These are phyloP conservation scores for Timema podura DNA, from an alignment of 2,888 invertebrate species.

Conservation along the genomic window DNA sequence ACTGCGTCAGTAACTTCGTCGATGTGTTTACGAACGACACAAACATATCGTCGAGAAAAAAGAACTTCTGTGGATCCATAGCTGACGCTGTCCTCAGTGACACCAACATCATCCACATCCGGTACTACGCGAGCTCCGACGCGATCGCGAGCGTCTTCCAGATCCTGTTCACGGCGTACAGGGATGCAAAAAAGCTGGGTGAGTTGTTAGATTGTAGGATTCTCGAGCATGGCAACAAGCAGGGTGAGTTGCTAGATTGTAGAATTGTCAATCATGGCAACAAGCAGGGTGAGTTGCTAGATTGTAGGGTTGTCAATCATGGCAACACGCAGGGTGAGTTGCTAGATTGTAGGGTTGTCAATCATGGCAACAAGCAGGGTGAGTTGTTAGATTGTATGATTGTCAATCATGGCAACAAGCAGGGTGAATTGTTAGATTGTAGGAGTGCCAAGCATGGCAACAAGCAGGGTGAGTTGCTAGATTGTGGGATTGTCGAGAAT, in stretches of 20 bases:
- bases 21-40: constrained; percentile 65
- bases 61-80: constrained; percentile 80
- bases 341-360: not conserved
- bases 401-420: too few species aligned
- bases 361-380: not conserved
- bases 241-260: not conserved
- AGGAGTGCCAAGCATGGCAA: too few species aligned
- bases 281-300: not conserved
- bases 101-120: constrained; percentile 66
- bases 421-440: too few species aligned
- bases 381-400: not conserved
- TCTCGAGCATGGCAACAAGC: not conserved
- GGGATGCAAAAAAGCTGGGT: constrained; percentile 50
- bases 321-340: not conserved
- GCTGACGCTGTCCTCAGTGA: constrained; percentile 70
- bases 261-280: not conserved
- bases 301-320: not conserved
- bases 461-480: too few species aligned
- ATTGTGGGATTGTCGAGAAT: too few species aligned
- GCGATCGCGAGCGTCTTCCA: constrained; percentile 61
- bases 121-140: constrained; percentile 64
- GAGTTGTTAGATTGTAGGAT: not conserved
- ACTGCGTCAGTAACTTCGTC: constrained; percentile 72
- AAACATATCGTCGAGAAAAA: constrained; percentile 57
- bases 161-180: constrained; percentile 71